Conservation (phyloP, 2,797 vertebrate genomes). For the Cynopterus sphinx region DNA sequence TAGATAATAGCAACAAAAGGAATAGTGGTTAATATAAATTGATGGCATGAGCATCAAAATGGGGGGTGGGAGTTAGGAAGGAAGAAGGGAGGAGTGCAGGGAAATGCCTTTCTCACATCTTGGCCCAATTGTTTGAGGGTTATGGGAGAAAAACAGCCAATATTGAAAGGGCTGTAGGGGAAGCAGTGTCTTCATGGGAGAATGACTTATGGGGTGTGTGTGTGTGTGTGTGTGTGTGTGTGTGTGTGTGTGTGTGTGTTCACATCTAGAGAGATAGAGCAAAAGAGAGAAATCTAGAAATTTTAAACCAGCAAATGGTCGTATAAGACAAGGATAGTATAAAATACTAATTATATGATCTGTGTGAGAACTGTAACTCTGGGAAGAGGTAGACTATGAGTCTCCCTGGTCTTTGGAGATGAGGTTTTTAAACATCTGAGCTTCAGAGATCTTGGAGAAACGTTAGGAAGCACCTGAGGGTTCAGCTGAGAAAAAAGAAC, state of each 20-base stretch:
- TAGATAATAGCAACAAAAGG: not conserved
- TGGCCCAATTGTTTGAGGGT: not conserved
- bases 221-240: not conserved
- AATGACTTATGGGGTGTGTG: too few species aligned
- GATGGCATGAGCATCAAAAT: not conserved
- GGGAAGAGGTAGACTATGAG: not conserved
- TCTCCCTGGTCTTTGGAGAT: not conserved
- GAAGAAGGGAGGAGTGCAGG: not conserved
- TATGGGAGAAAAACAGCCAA: not conserved
- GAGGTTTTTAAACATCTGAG: not conserved
- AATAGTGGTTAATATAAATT: not conserved
- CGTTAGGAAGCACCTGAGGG: not conserved
- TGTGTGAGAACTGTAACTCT: not conserved
- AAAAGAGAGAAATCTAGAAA: not conserved
- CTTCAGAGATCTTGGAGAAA: not conserved
- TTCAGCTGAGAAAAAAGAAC: not conserved
- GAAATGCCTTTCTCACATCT: not conserved
- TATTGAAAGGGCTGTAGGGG: not conserved
- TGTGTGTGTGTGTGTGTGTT: not conserved
- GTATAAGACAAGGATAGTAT: not conserved
- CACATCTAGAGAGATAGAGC: not conserved
- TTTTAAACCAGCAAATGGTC: not conserved
- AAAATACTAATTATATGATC: not conserved
- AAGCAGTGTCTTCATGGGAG: not conserved
- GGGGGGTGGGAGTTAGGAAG: fast-evolving